Conservation (phyloP, 2,888 invertebrate genomes). For the Volucella zonaria region DNA sequence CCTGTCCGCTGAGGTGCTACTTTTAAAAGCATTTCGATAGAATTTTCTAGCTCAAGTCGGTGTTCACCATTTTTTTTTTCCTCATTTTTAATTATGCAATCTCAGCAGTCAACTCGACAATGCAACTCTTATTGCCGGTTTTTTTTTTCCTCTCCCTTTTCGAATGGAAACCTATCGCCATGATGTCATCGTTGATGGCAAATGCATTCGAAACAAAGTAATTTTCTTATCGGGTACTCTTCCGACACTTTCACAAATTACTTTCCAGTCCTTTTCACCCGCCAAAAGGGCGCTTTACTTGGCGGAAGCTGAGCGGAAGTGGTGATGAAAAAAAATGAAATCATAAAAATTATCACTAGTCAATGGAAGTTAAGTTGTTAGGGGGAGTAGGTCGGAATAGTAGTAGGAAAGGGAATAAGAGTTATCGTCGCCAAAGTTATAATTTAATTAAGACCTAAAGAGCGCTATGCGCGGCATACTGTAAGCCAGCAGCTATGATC, state of each 20-base stretch:
- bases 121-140: not conserved
- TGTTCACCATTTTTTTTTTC: not conserved
- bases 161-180: slow-evolving; percentile 6
- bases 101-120: slow-evolving; percentile 17
- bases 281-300: not conserved
- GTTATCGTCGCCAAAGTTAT: slow-evolving; percentile 43
- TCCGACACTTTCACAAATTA: slow-evolving; percentile 43
- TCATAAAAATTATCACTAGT: slow-evolving; percentile 4
- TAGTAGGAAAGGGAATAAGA: not conserved
- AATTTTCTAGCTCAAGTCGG: not conserved
- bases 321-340: slow-evolving; percentile 6
- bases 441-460: slow-evolving; percentile 52
- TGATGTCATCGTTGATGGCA: slow-evolving; percentile 18
- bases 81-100: slow-evolving; percentile 38
- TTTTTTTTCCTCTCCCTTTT: not conserved
- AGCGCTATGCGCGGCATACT: no score
- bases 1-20: slow-evolving; percentile 12
- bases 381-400: not conserved
- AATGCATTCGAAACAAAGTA: slow-evolving; percentile 52
- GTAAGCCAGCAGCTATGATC: no score
- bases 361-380: not conserved
- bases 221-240: slow-evolving; percentile 47
- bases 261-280: slow-evolving; percentile 2
- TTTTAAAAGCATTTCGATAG: not conserved
- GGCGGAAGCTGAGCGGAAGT: slow-evolving; percentile 24